Conservation (phyloP, 2,888 invertebrate genomes). For the Iphiclides podalirius region DNA sequence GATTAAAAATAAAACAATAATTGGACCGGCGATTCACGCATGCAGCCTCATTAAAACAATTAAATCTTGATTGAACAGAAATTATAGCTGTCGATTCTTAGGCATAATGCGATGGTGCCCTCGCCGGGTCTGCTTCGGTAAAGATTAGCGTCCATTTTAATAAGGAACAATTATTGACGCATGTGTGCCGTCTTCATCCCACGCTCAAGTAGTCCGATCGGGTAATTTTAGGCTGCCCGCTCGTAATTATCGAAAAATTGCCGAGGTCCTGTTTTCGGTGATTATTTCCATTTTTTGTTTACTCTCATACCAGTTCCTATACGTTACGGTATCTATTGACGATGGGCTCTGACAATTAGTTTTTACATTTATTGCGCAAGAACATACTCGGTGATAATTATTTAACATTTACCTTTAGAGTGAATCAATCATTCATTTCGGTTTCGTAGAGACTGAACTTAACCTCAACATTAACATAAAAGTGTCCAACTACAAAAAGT, state of each 20-base stretch:
- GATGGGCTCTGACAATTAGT: conserved; percentile 36
- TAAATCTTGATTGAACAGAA: conserved; percentile 81
- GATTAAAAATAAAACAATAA: conserved; percentile 81
- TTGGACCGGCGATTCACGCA: conserved; percentile 80
- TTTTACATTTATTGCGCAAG: no score
- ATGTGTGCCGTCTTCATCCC: conserved; percentile 70
- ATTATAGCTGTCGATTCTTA: conserved; percentile 80
- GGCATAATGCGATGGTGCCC: conserved; percentile 75
- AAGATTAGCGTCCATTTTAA: conserved; percentile 79
- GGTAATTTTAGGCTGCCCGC: conserved; percentile 64
- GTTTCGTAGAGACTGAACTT: no score
- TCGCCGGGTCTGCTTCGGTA: conserved; percentile 72
- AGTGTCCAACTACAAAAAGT: no score
- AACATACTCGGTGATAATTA: no score
- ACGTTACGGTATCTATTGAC: conserved; percentile 7
- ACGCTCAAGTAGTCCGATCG: conserved; percentile 69
- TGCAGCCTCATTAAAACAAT: conserved; percentile 80
- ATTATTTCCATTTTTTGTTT: conserved; percentile 59
- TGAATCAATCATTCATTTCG: no score
- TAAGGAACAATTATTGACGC: conserved; percentile 78
- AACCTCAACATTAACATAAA: no score
- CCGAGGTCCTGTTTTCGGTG: conserved; percentile 65
- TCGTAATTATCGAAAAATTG: conserved; percentile 77
- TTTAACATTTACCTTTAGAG: no score
- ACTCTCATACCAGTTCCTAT: conserved; percentile 5